phyloP scores from a whole-genome alignment of 1,140 invertebrate genomes.

The Dinoponera quadriceps region DNA sequence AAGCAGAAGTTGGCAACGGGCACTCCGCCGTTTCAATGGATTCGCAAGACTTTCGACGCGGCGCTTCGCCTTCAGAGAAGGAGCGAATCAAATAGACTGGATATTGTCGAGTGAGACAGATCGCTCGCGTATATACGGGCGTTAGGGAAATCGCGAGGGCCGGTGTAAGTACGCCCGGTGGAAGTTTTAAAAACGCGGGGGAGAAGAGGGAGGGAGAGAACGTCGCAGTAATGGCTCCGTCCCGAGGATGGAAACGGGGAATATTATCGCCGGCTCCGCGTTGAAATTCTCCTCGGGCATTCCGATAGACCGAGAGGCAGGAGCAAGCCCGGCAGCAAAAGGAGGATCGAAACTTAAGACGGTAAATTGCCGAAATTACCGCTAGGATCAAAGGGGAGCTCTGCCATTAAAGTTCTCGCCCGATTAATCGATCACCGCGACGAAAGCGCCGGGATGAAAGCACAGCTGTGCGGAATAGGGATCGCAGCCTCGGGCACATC shows the following conservation, averaged over 20 bases:
- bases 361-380: slow-evolving; percentile 53
- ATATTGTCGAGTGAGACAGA: neutral
- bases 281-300: neutral
- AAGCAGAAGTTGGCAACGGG: slow-evolving; percentile 19
- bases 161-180: neutral
- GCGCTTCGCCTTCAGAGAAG: slow-evolving; percentile 5
- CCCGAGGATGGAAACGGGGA: neutral
- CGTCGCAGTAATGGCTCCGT: neutral
- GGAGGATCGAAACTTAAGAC: slow-evolving; percentile 27
- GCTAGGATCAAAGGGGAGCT: slow-evolving; percentile 23
- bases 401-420: slow-evolving; percentile 35
- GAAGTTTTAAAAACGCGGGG: neutral
- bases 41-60: slow-evolving; percentile 20
- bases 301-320: neutral
- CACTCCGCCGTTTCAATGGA: slow-evolving; percentile 50
- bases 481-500: neutral
- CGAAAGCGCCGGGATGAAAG: neutral
- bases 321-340: neutral
- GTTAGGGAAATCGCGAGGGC: slow-evolving; percentile 7
- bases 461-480: slow-evolving; percentile 22
- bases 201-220: neutral
- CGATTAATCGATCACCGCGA: slow-evolving; percentile 48
- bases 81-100: slow-evolving; percentile 22
- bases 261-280: slow-evolving; percentile 15
- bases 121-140: neutral